These are phyloP conservation scores for Idaea dimidiata DNA, from an alignment of 2,888 invertebrate species.

Conservation along the genomic window DNA sequence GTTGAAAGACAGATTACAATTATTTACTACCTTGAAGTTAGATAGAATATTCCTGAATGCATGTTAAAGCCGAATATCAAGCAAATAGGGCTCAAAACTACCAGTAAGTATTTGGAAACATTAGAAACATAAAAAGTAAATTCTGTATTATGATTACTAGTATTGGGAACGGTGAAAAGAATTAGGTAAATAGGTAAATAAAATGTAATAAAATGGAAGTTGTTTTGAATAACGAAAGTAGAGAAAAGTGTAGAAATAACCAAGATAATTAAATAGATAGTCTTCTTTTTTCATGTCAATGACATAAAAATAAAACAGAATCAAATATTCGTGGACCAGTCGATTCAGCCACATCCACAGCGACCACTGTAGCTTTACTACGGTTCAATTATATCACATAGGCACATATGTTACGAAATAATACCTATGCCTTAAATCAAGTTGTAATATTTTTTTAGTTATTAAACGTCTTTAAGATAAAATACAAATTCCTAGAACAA, in stretches of 20 bases:
- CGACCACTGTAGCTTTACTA: no score
- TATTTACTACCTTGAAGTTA: constrained; percentile 4
- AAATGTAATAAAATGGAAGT: neutral
- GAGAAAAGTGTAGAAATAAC: neutral
- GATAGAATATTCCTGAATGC: neutral
- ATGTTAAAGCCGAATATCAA: neutral
- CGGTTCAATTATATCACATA: no score
- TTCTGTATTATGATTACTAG: neutral
- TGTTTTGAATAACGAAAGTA: neutral
- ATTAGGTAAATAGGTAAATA: neutral
- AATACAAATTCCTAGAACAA: no score
- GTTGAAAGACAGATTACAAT: constrained; percentile 52
- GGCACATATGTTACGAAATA: no score
- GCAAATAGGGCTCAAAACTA: neutral
- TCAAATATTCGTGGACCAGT: no score
- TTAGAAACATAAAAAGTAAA: neutral
- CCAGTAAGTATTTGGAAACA: neutral
- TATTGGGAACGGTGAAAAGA: neutral
- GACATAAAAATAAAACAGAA: no score
- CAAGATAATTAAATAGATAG: no score
- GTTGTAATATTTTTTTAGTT: no score
- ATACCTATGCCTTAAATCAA: no score
- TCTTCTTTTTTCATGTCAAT: no score
- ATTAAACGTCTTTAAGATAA: no score
- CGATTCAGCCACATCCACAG: no score